phyloP scores from a whole-genome alignment of 2,888 invertebrate genomes.

The Acronicta aceris region DNA sequence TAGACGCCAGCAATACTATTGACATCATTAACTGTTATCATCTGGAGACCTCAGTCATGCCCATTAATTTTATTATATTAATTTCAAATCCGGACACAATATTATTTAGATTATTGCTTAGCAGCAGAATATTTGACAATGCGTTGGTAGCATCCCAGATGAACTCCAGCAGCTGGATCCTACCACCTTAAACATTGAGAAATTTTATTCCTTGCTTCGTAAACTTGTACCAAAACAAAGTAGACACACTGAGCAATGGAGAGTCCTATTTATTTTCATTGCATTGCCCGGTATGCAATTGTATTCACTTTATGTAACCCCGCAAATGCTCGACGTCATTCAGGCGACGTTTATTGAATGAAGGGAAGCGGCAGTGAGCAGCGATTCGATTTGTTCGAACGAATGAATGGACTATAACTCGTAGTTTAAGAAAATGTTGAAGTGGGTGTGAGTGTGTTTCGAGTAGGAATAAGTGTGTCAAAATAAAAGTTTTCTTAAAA shows the following conservation, averaged over 20 bases:
- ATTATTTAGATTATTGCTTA: too few species aligned
- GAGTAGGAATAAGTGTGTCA: slow-evolving; percentile 36
- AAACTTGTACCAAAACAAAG: slow-evolving; percentile 27
- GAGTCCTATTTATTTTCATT: slow-evolving; percentile 83
- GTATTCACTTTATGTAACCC: slow-evolving; percentile 75
- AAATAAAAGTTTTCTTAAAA: too few species aligned
- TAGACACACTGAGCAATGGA: slow-evolving; percentile 52
- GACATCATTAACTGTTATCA: too few species aligned
- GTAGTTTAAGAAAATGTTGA: slow-evolving; percentile 38
- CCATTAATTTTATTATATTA: too few species aligned
- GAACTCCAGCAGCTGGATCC: too few species aligned
- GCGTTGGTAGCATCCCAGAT: too few species aligned
- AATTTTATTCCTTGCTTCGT: background rate
- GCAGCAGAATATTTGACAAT: too few species aligned
- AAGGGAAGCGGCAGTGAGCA: slow-evolving; percentile 67
- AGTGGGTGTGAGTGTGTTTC: slow-evolving; percentile 44
- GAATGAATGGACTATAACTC: slow-evolving; percentile 84
- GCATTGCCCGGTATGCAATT: slow-evolving; percentile 75
- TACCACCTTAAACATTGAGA: background rate
- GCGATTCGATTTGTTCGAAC: slow-evolving; percentile 76
- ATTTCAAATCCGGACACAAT: too few species aligned
- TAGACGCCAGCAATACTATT: too few species aligned
- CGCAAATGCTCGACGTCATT: slow-evolving; percentile 72
- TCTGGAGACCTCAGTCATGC: too few species aligned
- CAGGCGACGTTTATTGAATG: slow-evolving; percentile 70